A percentile compares a stretch with the other conserved stretches of the same genome.
These are phyloP conservation scores for Falcunculus frontatus DNA, from an alignment of 2,113 vertebrate genomes.

Conservation along the genomic window DNA sequence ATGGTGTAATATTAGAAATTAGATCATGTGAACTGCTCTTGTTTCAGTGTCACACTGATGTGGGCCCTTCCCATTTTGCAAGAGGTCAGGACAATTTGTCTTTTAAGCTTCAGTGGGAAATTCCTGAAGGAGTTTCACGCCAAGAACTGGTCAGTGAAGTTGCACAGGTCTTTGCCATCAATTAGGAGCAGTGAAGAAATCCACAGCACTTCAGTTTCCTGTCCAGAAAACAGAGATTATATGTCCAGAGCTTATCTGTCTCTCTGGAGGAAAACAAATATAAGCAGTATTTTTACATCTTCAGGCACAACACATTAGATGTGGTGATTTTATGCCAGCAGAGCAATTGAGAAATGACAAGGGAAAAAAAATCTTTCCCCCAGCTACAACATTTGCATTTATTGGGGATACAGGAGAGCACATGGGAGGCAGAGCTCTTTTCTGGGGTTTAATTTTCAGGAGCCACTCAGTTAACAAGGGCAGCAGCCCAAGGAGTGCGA, in stretches of 20 bases:
- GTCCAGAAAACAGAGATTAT: neutral
- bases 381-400: neutral
- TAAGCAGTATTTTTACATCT: neutral
- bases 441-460: neutral
- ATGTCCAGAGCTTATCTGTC: neutral
- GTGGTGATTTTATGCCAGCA: neutral
- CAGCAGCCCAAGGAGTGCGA: rapidly evolving
- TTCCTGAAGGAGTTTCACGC: neutral
- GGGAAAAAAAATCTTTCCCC: neutral
- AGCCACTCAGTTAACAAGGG: neutral
- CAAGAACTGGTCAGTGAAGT: neutral
- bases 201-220: neutral
- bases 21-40: neutral
- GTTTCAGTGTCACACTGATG: neutral
- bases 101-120: neutral
- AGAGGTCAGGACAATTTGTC: constrained; percentile 19
- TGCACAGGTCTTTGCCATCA: neutral
- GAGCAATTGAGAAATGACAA: neutral
- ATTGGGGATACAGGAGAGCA: neutral
- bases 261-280: neutral
- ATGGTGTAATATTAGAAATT: neutral
- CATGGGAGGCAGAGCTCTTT: neutral
- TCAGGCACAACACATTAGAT: neutral
- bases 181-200: neutral
- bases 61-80: neutral